A percentile compares a stretch with the other conserved stretches of the same genome.
These are phyloP conservation scores for Trachelipus rathkii DNA, from an alignment of 1,140 invertebrate genomes.

Conservation along the genomic window DNA sequence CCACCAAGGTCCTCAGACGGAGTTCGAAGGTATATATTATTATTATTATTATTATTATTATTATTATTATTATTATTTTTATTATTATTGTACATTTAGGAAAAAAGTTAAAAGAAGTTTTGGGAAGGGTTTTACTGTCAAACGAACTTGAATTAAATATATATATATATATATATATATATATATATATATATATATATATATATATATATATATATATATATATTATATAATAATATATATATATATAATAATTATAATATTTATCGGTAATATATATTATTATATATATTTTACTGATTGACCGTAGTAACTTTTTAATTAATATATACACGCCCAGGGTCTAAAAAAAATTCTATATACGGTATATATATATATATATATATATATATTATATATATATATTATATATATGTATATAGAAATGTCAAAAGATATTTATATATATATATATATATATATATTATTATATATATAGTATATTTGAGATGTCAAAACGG, in stretches of 20 bases:
- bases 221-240: not conserved
- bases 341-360: too few relatives aligned
- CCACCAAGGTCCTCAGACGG: slow-evolving; percentile 27
- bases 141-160: too few relatives aligned
- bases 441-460: slow-evolving; percentile 5
- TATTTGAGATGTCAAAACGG: too few relatives aligned
- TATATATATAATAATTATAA: slow-evolving; percentile 15
- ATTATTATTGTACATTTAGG: not conserved
- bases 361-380: too few relatives aligned
- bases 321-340: too few relatives aligned
- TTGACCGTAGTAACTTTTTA: too few relatives aligned
- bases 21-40: slow-evolving; percentile 26
- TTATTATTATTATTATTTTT: too few relatives aligned
- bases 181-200: slow-evolving; percentile 11
- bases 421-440: not conserved
- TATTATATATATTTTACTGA: slow-evolving; percentile 15
- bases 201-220: slow-evolving; percentile 18
- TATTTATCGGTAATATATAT: slow-evolving; percentile 9
- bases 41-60: too few relatives aligned
- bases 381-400: slow-evolving; percentile 12
- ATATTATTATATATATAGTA: too few relatives aligned
- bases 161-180: not conserved
- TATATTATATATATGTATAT: slow-evolving; percentile 12
- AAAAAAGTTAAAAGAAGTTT: not conserved
- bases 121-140: too few relatives aligned